A percentile compares a stretch with the other conserved stretches of the same genome.
Conservation (phyloP, 2,888 invertebrate genomes). For the Xestoiulus laeticollis region DNA sequence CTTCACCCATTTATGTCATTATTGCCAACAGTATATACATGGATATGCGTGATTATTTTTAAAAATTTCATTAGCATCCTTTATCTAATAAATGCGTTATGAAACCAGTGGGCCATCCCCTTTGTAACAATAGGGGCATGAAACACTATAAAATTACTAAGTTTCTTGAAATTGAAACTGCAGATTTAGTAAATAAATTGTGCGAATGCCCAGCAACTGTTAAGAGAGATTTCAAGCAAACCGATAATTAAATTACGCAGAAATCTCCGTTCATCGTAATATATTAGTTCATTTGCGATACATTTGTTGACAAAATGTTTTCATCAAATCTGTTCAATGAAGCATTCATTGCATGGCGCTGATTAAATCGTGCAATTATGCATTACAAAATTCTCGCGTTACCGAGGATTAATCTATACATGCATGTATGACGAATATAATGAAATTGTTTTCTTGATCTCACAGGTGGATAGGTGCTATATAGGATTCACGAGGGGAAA, state of each 20-base stretch:
- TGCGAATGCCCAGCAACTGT: slow-evolving; percentile 13
- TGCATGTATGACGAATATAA: too few species aligned
- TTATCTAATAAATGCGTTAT: not conserved
- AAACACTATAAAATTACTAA: slow-evolving; percentile 25
- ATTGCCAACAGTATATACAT: not conserved
- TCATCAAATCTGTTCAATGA: not conserved
- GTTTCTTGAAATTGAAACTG: not conserved
- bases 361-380: not conserved
- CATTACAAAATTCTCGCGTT: not conserved
- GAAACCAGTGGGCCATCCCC: not conserved
- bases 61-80: not conserved
- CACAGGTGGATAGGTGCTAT: too few species aligned
- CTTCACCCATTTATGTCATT: not conserved
- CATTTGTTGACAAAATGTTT: not conserved
- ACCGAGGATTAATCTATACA: not conserved
- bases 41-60: not conserved
- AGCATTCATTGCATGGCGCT: not conserved
- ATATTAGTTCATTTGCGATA: not conserved
- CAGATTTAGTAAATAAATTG: not conserved
- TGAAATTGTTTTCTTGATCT: not conserved
- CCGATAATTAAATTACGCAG: not conserved
- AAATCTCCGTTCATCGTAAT: not conserved
- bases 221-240: not conserved
- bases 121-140: not conserved
- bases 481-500: too few species aligned